A percentile compares a stretch with the other conserved stretches of the same genome.
These are phyloP conservation scores for Patella ulyssiponensis DNA, from an alignment of 2,888 invertebrate species.

Conservation along the genomic window DNA sequence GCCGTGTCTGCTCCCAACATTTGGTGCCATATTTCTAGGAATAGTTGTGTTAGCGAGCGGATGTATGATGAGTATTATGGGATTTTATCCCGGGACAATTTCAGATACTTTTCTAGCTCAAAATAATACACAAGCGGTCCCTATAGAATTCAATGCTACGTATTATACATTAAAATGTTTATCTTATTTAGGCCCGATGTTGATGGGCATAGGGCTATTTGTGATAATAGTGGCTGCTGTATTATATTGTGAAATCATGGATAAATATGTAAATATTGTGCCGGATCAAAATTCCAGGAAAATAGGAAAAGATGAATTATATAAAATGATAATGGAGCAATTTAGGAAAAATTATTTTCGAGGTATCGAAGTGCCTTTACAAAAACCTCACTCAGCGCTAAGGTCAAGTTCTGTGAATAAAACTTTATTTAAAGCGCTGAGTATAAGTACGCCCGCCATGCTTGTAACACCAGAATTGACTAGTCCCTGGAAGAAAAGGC, in stretches of 20 bases:
- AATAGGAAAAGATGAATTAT: slow-evolving; percentile 50
- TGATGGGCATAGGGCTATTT: slow-evolving; percentile 98
- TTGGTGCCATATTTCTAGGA: slow-evolving; percentile 40
- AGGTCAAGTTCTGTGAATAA: slow-evolving; percentile 22
- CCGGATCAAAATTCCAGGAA: slow-evolving; percentile 73
- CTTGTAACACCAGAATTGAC: slow-evolving; percentile 38
- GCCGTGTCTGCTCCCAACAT: slow-evolving; percentile 45
- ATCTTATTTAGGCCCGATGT: slow-evolving; percentile 95
- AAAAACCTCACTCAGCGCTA: slow-evolving; percentile 19
- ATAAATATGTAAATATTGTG: slow-evolving; percentile 91
- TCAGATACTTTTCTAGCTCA: slow-evolving; percentile 28
- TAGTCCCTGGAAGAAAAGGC: slow-evolving; percentile 34
- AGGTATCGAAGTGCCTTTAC: slow-evolving; percentile 56
- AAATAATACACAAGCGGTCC: slow-evolving; percentile 16
- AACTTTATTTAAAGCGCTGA: slow-evolving; percentile 39
- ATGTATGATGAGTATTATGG: slow-evolving; percentile 51
- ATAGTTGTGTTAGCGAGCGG: slow-evolving; percentile 42
- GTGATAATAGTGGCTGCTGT: slow-evolving; percentile 97
- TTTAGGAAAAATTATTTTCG: slow-evolving; percentile 57
- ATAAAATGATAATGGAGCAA: slow-evolving; percentile 55
- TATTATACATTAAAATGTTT: slow-evolving; percentile 71
- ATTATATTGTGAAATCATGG: slow-evolving; percentile 97
- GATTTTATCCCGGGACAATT: slow-evolving; percentile 47
- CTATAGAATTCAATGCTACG: slow-evolving; percentile 18
- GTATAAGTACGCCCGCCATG: slow-evolving; percentile 39